These are phyloP conservation scores for Hycleus cichorii DNA, from an alignment of 1,140 invertebrate genomes.

Conservation along the genomic window DNA sequence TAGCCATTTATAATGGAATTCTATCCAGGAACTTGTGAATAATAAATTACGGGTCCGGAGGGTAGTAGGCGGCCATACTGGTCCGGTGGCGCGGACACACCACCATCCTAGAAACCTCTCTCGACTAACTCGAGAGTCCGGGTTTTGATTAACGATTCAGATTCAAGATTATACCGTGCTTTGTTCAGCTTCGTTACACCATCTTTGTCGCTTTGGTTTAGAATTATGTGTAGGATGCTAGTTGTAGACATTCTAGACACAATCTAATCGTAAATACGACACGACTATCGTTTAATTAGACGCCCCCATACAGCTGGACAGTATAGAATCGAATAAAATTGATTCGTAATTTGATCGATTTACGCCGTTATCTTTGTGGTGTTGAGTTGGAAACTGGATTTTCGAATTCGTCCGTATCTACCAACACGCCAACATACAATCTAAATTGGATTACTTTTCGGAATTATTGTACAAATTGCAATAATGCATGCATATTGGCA, in stretches of 20 bases:
- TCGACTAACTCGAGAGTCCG: conserved; percentile 26
- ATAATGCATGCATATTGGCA: conserved; percentile 41
- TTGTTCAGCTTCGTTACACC: conserved; percentile 16
- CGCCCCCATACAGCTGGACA: too few relatives aligned
- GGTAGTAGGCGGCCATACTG: conserved; percentile 31
- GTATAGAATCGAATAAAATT: too few relatives aligned
- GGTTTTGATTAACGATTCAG: conserved; percentile 37
- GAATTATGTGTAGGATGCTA: too few relatives aligned
- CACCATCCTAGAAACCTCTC: conserved; percentile 22
- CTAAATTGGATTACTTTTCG: conserved; percentile 30
- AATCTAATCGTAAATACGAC: too few relatives aligned
- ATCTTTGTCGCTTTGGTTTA: conserved; percentile 4
- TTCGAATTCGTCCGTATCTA: conserved; percentile 17
- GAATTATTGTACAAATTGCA: conserved; percentile 40
- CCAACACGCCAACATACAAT: not conserved
- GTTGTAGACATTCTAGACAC: too few relatives aligned
- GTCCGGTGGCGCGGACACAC: conserved; percentile 35
- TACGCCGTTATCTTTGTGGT: not conserved
- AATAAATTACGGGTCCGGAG: conserved; percentile 36
- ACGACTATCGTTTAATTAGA: too few relatives aligned
- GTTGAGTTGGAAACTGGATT: conserved; percentile 10
- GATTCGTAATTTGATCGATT: too few relatives aligned
- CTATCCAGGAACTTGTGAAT: conserved; percentile 38
- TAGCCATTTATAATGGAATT: conserved; percentile 37
- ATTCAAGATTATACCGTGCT: conserved; percentile 19